Conservation (phyloP, 1,140 invertebrate genomes). For the Orius insidiosus region DNA sequence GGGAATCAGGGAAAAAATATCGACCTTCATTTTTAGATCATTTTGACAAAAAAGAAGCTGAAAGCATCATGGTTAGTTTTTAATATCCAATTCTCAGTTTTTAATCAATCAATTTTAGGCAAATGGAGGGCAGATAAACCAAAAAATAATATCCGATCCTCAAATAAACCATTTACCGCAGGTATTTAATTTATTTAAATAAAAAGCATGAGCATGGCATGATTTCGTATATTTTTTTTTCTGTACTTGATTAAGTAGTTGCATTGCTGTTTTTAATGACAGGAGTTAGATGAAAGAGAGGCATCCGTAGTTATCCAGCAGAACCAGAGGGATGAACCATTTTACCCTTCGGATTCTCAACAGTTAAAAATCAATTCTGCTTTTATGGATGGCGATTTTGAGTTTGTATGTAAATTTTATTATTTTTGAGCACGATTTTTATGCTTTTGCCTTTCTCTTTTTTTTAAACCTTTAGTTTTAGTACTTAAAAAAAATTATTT, state of each 20-base stretch:
- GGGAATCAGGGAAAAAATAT: slow-evolving; percentile 59
- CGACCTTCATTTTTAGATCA: slow-evolving; percentile 84
- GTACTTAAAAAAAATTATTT: background rate
- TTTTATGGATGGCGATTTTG: slow-evolving; percentile 54
- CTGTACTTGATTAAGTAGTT: background rate
- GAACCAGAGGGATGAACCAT: too few species aligned
- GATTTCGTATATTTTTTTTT: too few species aligned
- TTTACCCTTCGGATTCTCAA: too few species aligned
- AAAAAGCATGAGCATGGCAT: too few species aligned
- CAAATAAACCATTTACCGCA: too few species aligned
- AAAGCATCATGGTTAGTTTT: slow-evolving; percentile 30
- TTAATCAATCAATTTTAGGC: background rate
- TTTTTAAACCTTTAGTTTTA: background rate
- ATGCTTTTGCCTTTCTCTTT: background rate
- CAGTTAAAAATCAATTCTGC: slow-evolving; percentile 26
- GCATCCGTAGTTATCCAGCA: too few species aligned
- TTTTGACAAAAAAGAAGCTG: slow-evolving; percentile 82
- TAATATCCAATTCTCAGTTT: too few species aligned
- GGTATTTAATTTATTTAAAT: too few species aligned
- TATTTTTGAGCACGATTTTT: background rate
- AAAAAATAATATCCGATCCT: background rate
- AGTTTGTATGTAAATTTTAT: slow-evolving; percentile 54
- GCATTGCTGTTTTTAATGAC: slow-evolving; percentile 1
- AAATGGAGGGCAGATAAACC: background rate
- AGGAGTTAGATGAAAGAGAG: background rate